Evolutionary conservation across 2,888 invertebrate genomes (phyloP), one percentile per base, ranked within the genome.

Genomic region (Rhamnusium bicolor): DNA sequence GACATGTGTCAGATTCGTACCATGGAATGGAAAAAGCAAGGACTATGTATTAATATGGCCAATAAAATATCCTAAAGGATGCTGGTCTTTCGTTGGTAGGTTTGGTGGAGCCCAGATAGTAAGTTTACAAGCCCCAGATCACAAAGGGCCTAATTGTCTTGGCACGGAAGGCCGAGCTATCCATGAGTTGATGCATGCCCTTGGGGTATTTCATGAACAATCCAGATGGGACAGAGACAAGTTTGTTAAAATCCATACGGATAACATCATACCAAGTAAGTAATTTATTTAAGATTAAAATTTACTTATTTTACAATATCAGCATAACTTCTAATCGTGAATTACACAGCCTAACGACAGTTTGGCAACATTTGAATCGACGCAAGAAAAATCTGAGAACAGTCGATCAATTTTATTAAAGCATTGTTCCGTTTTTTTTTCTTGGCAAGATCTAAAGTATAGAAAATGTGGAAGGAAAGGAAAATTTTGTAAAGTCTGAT

Each of bases 141-240:
- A 88, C 10, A 89, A 84, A 1, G 91, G 92, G 14, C 90, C 91
- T 0, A 92, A 93, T 75, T 93, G 93, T 83, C 89, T 93, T 56
- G 92, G 92, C 53, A 90, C 87, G 29, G 92, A 92, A 83, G 94
- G 95, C 0, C 90, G 93, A 74, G 92, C 94, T n/a, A 92, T 95
- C 79, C 95, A 95, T 85, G 95, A 95, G 86, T 86, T 95, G 40
- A 92, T 95, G 91, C 95, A 95, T 83, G 92, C 94, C 0, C 88
- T 95, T n/a, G 95, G 95, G 7, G 92, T 95, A 72, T 94, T 94
- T 86, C 95, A 95, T 84, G 95, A 95, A 83, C 95, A 95, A 81
- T 93, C 93, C 0, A 88, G 95, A 72, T 91, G 92, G 54, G 95
- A 95, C 86, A 89, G 95, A 70, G 94, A 94, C 82, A 89, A 90